These are phyloP conservation scores for Phrynocephalus forsythii DNA, from an alignment of 2,797 vertebrate genomes.

Conservation along the genomic window DNA sequence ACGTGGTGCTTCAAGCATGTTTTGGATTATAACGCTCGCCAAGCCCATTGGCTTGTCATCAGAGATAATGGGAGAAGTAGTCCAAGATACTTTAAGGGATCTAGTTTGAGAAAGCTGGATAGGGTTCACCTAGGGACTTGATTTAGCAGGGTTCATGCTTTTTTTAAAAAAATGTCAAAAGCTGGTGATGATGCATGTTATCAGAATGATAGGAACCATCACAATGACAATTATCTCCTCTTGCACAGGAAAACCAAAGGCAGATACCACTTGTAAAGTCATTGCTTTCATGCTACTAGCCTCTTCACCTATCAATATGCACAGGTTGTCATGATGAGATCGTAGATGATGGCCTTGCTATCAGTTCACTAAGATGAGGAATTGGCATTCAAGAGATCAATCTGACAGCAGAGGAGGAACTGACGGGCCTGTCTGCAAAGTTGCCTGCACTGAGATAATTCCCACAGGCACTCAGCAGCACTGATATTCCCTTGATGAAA, in stretches of 20 bases:
- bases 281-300: background rate
- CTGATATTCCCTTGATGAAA: background rate
- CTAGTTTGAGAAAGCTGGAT: background rate
- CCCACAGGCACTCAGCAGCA: background rate
- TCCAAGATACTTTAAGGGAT: background rate
- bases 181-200: background rate
- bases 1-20: background rate
- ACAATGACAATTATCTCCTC: background rate
- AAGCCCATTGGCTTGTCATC: background rate
- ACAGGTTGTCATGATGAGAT: background rate
- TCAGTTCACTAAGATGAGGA: background rate
- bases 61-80: background rate
- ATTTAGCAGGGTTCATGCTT: background rate
- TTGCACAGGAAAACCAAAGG: background rate
- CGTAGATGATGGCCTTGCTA: background rate
- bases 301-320: background rate
- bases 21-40: background rate
- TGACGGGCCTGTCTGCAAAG: background rate
- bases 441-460: background rate
- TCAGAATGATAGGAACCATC: background rate
- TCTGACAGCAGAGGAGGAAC: background rate
- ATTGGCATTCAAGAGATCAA: background rate
- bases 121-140: background rate
- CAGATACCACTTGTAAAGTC: background rate
- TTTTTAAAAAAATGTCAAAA: background rate